These are phyloP conservation scores for Amblyopsis rosae DNA, from an alignment of 2,113 vertebrate species.

Conservation along the genomic window DNA sequence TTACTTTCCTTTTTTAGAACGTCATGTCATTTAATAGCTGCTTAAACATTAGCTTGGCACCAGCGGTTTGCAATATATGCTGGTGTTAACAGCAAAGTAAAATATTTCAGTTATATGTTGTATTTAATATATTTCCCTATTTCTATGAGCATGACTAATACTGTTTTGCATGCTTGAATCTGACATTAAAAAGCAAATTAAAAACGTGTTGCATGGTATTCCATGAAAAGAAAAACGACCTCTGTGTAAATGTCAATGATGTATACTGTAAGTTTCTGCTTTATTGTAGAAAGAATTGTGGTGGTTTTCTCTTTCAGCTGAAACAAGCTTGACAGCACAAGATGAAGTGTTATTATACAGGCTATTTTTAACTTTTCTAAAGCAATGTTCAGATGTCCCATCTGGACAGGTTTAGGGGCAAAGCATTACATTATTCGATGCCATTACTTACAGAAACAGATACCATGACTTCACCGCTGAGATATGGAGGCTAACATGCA, in stretches of 20 bases:
- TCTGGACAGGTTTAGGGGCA: slow-evolving; percentile 65
- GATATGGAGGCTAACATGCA: slow-evolving; percentile 53
- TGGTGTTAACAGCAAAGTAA: slow-evolving; percentile 40
- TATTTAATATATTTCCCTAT: slow-evolving; percentile 31
- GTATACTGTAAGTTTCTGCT: slow-evolving; percentile 17
- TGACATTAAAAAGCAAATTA: slow-evolving; percentile 55
- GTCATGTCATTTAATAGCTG: slow-evolving; percentile 42
- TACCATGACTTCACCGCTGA: slow-evolving; percentile 33
- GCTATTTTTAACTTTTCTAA: slow-evolving; percentile 74
- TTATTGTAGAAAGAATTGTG: slow-evolving; percentile 49
- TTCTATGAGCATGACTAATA: slow-evolving; percentile 8
- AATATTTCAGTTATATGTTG: slow-evolving; percentile 26
- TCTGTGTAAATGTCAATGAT: slow-evolving; percentile 59
- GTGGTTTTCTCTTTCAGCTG: slow-evolving; percentile 63
- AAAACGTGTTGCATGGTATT: slow-evolving; percentile 28
- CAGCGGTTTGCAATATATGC: slow-evolving; percentile 6
- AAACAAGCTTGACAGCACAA: slow-evolving; percentile 53
- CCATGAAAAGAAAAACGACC: slow-evolving; percentile 45
- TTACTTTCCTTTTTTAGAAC: slow-evolving; percentile 23
- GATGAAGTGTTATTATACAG: slow-evolving; percentile 67
- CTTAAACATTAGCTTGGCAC: slow-evolving; percentile 32
- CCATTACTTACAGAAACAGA: slow-evolving; percentile 56
- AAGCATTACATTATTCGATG: slow-evolving; percentile 43
- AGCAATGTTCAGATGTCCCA: slow-evolving; percentile 57
- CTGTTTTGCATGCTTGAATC: slow-evolving; percentile 19